These are phyloP conservation scores for Atrichornis clamosus DNA, from an alignment of 2,113 vertebrate genomes.

Conservation along the genomic window DNA sequence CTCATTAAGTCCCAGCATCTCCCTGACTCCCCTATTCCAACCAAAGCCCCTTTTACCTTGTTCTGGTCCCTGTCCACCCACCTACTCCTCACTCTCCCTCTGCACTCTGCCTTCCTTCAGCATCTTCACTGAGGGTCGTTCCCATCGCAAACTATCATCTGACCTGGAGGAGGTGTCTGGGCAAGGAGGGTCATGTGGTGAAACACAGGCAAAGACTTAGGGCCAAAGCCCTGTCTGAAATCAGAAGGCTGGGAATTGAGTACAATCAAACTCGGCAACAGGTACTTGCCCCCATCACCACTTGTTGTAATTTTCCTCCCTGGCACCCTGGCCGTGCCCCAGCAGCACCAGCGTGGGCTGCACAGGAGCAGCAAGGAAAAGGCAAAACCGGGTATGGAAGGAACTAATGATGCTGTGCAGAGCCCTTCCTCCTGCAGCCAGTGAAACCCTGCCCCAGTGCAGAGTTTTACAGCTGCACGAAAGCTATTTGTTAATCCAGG, in stretches of 20 bases:
- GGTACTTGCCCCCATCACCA: neutral
- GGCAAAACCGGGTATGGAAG: neutral
- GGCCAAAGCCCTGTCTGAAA: neutral
- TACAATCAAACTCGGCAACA: neutral
- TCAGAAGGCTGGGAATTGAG: neutral
- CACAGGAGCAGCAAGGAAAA: neutral
- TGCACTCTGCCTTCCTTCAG: neutral
- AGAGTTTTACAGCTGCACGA: neutral
- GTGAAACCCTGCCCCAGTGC: neutral
- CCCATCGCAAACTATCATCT: neutral
- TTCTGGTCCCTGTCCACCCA: neutral
- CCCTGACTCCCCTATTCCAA: accelerated
- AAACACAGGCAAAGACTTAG: neutral
- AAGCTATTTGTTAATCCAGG: neutral
- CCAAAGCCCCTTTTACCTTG: neutral
- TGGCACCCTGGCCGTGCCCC: neutral
- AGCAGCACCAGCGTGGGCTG: neutral
- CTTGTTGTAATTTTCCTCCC: neutral
- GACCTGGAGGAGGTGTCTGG: neutral
- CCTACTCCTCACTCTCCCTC: neutral
- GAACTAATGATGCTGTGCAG: neutral
- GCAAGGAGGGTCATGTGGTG: neutral
- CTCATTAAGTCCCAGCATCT: neutral
- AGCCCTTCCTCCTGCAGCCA: neutral
- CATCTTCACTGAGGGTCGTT: neutral